Evolutionary conservation across 2,888 invertebrate species (phyloP), one percentile per base, ranked within the genome.

Genomic region (Pheosia gnoma): DNA sequence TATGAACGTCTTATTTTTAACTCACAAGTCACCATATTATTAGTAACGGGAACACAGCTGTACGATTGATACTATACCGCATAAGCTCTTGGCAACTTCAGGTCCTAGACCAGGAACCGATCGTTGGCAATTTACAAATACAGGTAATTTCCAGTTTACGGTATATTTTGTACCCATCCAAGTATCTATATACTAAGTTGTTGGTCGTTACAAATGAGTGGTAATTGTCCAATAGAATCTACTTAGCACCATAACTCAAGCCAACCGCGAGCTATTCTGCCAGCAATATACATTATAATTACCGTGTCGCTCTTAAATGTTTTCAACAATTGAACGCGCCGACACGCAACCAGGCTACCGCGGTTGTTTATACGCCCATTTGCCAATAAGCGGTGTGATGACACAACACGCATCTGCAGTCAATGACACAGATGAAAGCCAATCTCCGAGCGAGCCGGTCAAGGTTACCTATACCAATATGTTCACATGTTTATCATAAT

Each of bases 361-460:
- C 62, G 70, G 67, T 52, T 70, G 58, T 72, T 58, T 62, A 65
- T 64, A 70, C 60, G 61, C 36, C 43, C 63, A 55, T 60, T 36
- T 53, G 36, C 52, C 38, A 49, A 37, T 5, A 58, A 41, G 43
- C 51, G 53, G 54, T 25, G 37, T 53, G 54, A 57, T 37, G 59
- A 47, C 58, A 57, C 68, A 60, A 57, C 68, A 60, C 61, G 58
- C 45, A 49, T 45, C 47, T 47, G 52, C 63, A 68, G 71, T 75
- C 67, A 74, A 71, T 70, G 77, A 72, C 75, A 66, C 60, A 51
- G 69, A 78, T 56, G 82, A 85, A 83, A 85, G 79, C 72, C 75
- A 75, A 69, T 80, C 75, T 75, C 68, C 65, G 67, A 78, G 53
- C 70, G 57, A 78, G 53, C 70, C 56, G 79, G 84, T 78, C 86